phyloP scores from a whole-genome alignment of 2,888 invertebrate species.

The Eupithecia dodoneata region DNA sequence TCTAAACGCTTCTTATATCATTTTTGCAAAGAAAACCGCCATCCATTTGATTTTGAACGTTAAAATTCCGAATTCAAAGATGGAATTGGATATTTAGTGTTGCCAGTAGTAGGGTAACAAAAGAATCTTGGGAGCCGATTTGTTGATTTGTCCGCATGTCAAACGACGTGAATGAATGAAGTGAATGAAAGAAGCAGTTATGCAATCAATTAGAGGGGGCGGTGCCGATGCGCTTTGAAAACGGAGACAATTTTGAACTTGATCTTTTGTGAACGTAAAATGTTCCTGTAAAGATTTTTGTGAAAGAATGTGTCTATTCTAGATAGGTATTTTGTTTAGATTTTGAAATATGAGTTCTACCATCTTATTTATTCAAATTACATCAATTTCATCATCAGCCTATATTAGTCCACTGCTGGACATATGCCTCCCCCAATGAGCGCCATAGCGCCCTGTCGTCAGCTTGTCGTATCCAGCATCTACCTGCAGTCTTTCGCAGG shows the following conservation, averaged over 20 bases:
- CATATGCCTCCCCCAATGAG: no score
- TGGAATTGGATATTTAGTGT: not conserved
- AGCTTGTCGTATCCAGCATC: no score
- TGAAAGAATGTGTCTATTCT: not conserved
- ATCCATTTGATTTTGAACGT: not conserved
- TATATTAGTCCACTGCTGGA: no score
- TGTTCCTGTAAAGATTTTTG: not conserved
- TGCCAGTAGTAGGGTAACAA: constrained; percentile 45
- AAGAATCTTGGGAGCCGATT: constrained; percentile 64
- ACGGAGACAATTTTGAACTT: constrained; percentile 44
- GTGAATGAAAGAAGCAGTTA: constrained; percentile 70
- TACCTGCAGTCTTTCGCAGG: no score
- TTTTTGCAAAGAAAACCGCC: constrained; percentile 10
- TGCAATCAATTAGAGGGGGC: constrained; percentile 80
- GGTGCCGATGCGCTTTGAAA: constrained; percentile 58
- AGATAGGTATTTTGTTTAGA: not conserved
- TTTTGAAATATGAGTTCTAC: not conserved
- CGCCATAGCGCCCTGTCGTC: no score
- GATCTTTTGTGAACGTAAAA: constrained; percentile 11
- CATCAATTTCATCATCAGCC: no score
- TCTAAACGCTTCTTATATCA: constrained; percentile 38
- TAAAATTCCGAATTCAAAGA: constrained; percentile 1
- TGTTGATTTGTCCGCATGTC: constrained; percentile 79
- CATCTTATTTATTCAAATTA: not conserved
- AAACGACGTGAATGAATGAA: constrained; percentile 64